Percentiles rank a stretch among this genome's conserved stretches.
Conservation (phyloP, 2,113 vertebrate genomes). For the Isurus oxyrinchus region DNA sequence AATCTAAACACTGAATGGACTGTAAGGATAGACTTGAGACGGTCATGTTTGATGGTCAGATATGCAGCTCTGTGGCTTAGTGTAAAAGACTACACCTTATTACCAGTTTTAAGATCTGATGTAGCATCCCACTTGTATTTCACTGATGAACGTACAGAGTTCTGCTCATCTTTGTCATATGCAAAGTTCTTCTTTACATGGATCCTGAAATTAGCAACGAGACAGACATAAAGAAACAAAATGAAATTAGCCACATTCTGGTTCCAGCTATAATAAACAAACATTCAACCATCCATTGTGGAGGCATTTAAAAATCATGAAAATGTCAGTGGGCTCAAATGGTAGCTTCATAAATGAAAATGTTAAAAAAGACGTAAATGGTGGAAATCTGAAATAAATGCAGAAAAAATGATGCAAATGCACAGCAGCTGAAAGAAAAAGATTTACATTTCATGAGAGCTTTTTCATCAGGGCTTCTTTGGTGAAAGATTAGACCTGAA, state of each 20-base stretch:
- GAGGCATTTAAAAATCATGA: neutral
- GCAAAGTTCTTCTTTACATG: neutral
- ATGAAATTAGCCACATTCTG: neutral
- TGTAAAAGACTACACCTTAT: neutral
- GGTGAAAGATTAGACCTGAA: neutral
- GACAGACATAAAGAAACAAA: neutral
- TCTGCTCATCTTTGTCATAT: neutral
- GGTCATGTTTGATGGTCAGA: neutral
- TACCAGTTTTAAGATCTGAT: constrained; percentile 6
- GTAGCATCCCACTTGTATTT: neutral
- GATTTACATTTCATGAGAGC: neutral
- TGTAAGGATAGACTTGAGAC: neutral
- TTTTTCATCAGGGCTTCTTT: neutral
- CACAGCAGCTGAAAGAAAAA: neutral
- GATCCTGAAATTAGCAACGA: neutral
- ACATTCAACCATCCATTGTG: neutral
- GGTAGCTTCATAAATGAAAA: neutral
- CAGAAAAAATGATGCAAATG: neutral
- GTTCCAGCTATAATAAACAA: too few species aligned
- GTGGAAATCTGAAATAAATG: neutral
- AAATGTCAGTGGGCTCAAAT: neutral
- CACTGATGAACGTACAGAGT: neutral
- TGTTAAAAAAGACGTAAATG: neutral
- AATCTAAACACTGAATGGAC: neutral
- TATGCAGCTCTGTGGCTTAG: neutral